A percentile compares a stretch with the other conserved stretches of the same genome.
Evolutionary conservation across 2,888 invertebrate genomes (phyloP).

Genomic region (Drosophila austrosaltans): DNA sequence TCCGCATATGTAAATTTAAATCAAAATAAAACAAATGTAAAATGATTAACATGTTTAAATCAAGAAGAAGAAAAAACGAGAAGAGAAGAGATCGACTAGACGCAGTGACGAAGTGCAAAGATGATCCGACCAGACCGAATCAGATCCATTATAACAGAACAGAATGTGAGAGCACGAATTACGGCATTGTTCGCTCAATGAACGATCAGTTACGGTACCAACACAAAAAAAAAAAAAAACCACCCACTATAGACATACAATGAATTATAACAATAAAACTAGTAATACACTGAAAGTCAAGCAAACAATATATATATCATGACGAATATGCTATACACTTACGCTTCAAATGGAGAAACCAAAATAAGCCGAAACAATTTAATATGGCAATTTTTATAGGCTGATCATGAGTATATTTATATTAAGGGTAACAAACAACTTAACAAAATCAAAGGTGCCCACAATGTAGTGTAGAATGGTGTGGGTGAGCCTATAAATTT

Average conservation of each 20-base stretch:
- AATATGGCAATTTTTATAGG: neutral
- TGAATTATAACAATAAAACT: constrained; percentile 16
- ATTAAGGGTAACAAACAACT: neutral
- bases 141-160: neutral
- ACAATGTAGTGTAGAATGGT: neutral
- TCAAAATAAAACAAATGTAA: neutral
- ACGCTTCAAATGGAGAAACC: too few species aligned
- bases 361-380: too few species aligned
- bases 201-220: constrained; percentile 52
- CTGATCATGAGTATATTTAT: neutral
- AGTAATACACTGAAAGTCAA: constrained; percentile 22
- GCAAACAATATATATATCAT: neutral
- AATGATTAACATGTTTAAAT: neutral
- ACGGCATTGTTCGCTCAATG: constrained; percentile 61
- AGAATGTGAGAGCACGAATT: constrained; percentile 22
- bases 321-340: neutral
- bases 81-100: neutral
- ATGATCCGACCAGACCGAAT: neutral
- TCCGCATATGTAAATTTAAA: neutral
- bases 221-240: constrained; percentile 4
- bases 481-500: constrained; percentile 37
- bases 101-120: constrained; percentile 12
- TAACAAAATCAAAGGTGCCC: constrained; percentile 32
- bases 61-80: neutral
- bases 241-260: constrained; percentile 49